Percentiles rank a stretch among this genome's conserved stretches.
Evolutionary conservation across 1,140 invertebrate genomes (phyloP).

Genomic region (Neelides sp.): DNA sequence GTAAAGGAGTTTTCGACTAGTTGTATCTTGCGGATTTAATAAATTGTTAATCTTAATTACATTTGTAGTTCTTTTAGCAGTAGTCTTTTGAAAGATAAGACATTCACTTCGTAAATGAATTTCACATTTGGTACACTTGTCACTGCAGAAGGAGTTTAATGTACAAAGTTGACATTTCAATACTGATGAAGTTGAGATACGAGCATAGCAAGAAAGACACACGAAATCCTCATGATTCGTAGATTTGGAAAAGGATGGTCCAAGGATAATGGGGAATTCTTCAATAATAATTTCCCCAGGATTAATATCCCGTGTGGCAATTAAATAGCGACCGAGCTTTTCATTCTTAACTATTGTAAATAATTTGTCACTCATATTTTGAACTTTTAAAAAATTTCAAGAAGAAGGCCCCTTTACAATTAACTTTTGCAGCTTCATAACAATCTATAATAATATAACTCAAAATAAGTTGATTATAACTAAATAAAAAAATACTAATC

Average conservation of each 20-base stretch:
- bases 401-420: too few species aligned
- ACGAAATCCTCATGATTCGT: neutral
- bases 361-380: too few species aligned
- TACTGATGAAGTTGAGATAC: neutral
- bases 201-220: conserved; percentile 1
- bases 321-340: conserved; percentile 23
- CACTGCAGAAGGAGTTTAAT: conserved; percentile 3
- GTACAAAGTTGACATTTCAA: conserved; percentile 3
- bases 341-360: too few species aligned
- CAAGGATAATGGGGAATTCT: conserved; percentile 14
- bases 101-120: conserved; percentile 20
- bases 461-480: too few species aligned
- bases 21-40: neutral
- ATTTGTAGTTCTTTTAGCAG: neutral
- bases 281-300: conserved; percentile 25
- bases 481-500: too few species aligned
- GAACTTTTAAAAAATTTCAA: too few species aligned
- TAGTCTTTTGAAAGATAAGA: conserved; percentile 11
- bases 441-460: too few species aligned
- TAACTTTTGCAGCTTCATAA: too few species aligned
- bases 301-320: conserved; percentile 16
- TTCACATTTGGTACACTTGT: neutral
- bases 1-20: conserved; percentile 1
- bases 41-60: neutral
- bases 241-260: conserved; percentile 12